A percentile compares a stretch with the other conserved stretches of the same genome.
phyloP scores from a whole-genome alignment of 2,888 invertebrate species.

The Congeria kusceri region DNA sequence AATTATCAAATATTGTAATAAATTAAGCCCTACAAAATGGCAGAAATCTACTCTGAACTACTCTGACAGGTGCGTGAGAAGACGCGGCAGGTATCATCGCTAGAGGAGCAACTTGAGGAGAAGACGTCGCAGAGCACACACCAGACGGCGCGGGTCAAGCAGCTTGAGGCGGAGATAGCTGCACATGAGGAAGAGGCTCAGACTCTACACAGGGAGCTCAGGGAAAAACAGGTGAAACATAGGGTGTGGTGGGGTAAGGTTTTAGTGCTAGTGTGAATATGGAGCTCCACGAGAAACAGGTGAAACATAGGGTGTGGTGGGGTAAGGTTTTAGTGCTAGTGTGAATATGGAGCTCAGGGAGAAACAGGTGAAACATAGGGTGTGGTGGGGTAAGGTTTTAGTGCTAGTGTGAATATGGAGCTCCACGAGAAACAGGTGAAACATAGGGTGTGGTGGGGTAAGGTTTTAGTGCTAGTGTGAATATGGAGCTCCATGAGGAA shows the following conservation, averaged over 20 bases:
- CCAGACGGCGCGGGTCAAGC: conserved; percentile 68
- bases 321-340: too few species aligned
- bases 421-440: conserved; percentile 60
- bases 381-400: too few species aligned
- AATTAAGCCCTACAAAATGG: too few species aligned
- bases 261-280: too few species aligned
- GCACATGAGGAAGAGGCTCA: conserved; percentile 63
- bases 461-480: too few species aligned
- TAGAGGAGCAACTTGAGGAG: conserved; percentile 77
- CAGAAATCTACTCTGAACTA: too few species aligned
- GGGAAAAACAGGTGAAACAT: conserved; percentile 48
- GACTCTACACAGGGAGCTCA: conserved; percentile 66
- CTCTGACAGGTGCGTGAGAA: conserved; percentile 75
- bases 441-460: too few species aligned
- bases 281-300: conserved; percentile 67
- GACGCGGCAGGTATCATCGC: conserved; percentile 66
- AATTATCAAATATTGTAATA: too few species aligned
- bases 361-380: conserved; percentile 23
- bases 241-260: too few species aligned
- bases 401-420: too few species aligned
- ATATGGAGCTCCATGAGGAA: too few species aligned
- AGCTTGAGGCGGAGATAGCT: conserved; percentile 73
- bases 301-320: too few species aligned
- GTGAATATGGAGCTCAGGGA: conserved; percentile 72
- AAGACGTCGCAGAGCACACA: conserved; percentile 73